These are phyloP conservation scores for Drosophila ananassae DNA, from an alignment of 1,140 invertebrate genomes.

Conservation along the genomic window DNA sequence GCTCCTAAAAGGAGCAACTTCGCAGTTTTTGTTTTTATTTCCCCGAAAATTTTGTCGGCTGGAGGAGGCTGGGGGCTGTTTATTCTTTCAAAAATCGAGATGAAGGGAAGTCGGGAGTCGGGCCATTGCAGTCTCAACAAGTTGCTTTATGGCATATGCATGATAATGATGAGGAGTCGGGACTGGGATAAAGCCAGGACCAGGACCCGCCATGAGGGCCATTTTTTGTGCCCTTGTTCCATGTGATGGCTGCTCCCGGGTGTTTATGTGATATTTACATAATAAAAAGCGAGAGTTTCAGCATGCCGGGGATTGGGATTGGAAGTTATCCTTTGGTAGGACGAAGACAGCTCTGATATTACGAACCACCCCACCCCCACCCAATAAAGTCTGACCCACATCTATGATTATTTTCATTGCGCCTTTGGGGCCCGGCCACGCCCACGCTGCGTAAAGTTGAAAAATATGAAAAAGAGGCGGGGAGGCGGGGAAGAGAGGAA, in stretches of 20 bases:
- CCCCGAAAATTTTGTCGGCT: constrained; percentile 40
- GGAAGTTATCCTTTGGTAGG: constrained; percentile 54
- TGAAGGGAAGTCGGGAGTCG: constrained; percentile 5
- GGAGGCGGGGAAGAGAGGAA: not conserved
- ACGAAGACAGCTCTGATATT: constrained; percentile 38
- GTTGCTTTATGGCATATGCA: constrained; percentile 83
- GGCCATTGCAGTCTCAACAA: constrained; percentile 64
- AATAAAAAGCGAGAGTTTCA: constrained; percentile 79
- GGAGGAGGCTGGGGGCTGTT: constrained; percentile 36
- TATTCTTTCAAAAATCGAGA: constrained; percentile 27
- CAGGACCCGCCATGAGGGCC: constrained; percentile 32
- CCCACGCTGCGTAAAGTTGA: constrained; percentile 63
- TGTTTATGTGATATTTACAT: constrained; percentile 83
- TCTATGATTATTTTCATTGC: constrained; percentile 81
- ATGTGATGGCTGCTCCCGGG: constrained; percentile 77
- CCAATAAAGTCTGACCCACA: constrained; percentile 70
- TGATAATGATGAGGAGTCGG: constrained; percentile 72
- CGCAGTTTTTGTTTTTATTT: constrained; percentile 50
- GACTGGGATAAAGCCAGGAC: constrained; percentile 14
- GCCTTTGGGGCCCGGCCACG: constrained; percentile 70
- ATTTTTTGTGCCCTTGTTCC: constrained; percentile 67
- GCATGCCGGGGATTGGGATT: constrained; percentile 39
- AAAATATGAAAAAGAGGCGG: constrained; percentile 60
- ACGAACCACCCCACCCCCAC: not conserved
- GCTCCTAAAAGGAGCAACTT: constrained; percentile 25